Conservation (phyloP, 2,113 vertebrate species). For the Podiceps cristatus region DNA sequence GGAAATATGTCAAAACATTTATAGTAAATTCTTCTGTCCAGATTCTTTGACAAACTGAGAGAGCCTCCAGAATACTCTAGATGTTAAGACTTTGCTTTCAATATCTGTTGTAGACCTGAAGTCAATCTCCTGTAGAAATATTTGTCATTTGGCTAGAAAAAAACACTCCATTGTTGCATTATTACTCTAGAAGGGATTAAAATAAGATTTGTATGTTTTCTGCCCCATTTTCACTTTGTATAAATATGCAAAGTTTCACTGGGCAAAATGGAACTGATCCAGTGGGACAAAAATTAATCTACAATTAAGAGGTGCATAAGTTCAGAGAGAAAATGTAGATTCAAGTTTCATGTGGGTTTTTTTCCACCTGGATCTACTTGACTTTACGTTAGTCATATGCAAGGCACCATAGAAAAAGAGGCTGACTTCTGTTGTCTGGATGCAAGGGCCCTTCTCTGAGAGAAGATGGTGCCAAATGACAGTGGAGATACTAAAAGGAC, state of each 20-base stretch:
- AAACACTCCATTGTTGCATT: background rate
- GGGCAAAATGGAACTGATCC: background rate
- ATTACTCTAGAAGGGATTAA: background rate
- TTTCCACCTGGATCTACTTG: background rate
- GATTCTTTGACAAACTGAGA: background rate
- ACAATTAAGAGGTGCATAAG: background rate
- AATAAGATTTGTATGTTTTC: background rate
- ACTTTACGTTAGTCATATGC: background rate
- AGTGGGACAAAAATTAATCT: background rate
- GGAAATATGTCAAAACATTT: background rate
- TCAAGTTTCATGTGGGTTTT: background rate
- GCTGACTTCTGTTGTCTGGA: background rate
- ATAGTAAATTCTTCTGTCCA: background rate
- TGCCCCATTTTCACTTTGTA: background rate
- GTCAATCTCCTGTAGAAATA: background rate
- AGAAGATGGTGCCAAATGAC: background rate
- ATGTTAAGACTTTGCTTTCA: background rate
- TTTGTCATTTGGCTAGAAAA: background rate
- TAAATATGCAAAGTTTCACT: background rate
- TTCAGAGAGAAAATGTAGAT: background rate
- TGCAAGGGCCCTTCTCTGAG: background rate
- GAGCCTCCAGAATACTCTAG: background rate
- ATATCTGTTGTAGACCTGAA: background rate
- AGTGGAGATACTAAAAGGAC: background rate
- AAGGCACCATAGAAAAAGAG: background rate